Evolutionary conservation across 2,888 invertebrate species (phyloP).

Genomic region (Rotaria socialis): DNA sequence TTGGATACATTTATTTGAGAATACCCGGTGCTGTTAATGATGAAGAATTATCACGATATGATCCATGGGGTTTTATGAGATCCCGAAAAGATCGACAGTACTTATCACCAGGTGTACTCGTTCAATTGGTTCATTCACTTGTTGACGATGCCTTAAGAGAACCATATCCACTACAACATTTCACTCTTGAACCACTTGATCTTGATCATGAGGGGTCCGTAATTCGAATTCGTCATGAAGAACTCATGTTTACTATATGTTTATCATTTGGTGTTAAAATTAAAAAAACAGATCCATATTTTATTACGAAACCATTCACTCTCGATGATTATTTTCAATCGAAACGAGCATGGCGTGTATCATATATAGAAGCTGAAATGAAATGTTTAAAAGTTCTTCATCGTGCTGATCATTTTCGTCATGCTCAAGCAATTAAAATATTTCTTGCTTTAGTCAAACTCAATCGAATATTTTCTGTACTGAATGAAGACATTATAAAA

Average conservation of each 20-base stretch:
- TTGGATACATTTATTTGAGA: background rate
- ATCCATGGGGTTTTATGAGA: conserved; percentile 19
- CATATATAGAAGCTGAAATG: background rate
- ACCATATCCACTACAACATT: too few species aligned
- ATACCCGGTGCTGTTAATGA: background rate
- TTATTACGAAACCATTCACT: background rate
- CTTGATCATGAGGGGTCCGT: too few species aligned
- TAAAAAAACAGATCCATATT: background rate
- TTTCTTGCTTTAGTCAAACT: conserved; percentile 12
- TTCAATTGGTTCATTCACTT: too few species aligned
- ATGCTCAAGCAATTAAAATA: conserved; percentile 9
- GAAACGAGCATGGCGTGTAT: background rate
- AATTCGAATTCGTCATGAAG: background rate
- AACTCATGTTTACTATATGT: background rate
- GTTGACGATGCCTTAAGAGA: too few species aligned
- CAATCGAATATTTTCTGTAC: background rate
- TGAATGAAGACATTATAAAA: conserved; percentile 20
- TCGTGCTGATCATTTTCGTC: conserved; percentile 25
- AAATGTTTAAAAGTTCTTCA: conserved; percentile 9
- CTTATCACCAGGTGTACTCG: background rate
- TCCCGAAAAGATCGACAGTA: conserved; percentile 11
- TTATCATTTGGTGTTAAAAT: background rate
- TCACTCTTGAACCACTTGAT: too few species aligned
- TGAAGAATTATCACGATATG: conserved; percentile 19
- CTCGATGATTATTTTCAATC: background rate